Conservation (phyloP, 2,888 invertebrate species). For the Sinohyriopsis cumingii region DNA sequence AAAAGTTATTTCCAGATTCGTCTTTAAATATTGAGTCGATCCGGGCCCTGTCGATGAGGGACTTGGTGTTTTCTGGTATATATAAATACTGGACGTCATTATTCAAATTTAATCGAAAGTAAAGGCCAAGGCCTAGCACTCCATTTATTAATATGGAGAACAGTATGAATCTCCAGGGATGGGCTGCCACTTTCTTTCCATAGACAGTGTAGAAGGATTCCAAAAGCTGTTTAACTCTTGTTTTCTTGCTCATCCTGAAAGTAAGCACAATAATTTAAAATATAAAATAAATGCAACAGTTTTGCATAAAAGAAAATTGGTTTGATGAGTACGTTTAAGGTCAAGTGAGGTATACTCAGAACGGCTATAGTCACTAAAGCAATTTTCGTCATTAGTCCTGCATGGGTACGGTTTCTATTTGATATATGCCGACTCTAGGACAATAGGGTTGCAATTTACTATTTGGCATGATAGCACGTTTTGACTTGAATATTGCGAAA, state of each 20-base stretch:
- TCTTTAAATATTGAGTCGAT: constrained; percentile 2
- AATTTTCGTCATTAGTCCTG: no score
- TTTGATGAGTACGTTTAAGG: no score
- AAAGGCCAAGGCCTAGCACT: constrained; percentile 1
- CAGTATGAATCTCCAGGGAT: background rate
- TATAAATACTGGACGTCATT: background rate
- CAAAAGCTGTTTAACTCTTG: no score
- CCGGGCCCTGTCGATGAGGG: background rate
- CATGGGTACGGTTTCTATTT: no score
- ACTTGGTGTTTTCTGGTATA: background rate
- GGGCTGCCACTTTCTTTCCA: constrained; percentile 1
- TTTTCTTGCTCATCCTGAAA: background rate
- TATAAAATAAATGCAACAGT: no score
- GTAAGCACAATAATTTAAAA: background rate
- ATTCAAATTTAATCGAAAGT: background rate
- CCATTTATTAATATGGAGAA: background rate
- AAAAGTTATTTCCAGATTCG: background rate
- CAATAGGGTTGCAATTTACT: no score
- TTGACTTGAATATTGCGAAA: no score
- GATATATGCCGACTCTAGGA: no score
- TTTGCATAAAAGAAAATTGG: no score
- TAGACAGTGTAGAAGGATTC: background rate
- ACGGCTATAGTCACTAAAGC: no score
- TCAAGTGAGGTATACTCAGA: no score
- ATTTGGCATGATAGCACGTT: no score